Conservation (phyloP, 92 coral and sea anemone species). For the Epizoanthus illoricatus region DNA sequence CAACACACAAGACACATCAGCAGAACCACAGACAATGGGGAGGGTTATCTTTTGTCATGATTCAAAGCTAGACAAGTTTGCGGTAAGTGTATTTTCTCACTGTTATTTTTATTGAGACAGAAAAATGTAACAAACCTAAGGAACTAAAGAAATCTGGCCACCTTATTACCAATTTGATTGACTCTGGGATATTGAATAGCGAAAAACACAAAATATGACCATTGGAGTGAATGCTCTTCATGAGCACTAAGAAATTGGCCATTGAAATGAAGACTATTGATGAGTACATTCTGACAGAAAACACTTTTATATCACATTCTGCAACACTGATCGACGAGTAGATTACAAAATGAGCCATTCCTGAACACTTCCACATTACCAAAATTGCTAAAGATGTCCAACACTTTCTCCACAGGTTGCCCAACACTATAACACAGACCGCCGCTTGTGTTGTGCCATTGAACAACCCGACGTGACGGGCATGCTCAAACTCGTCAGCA, state of each 20-base stretch:
- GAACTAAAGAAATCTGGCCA: too few relatives aligned
- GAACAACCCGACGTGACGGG: constrained; percentile 79
- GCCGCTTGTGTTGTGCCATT: constrained; percentile 56
- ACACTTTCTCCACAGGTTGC: constrained; percentile 50
- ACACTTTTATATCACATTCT: too few relatives aligned
- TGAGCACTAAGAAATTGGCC: too few relatives aligned
- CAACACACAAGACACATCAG: neutral
- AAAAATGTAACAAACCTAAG: neutral
- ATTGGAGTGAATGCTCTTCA: too few relatives aligned
- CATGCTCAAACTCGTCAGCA: constrained; percentile 71
- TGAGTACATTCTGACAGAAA: too few relatives aligned
- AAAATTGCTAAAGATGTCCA: neutral
- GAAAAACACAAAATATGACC: too few relatives aligned
- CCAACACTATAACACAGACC: constrained; percentile 56
- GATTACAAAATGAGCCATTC: neutral
- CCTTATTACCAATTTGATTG: too few relatives aligned
- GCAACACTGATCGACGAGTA: neutral
- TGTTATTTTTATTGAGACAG: neutral
- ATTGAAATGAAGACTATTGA: too few relatives aligned
- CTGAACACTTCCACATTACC: neutral
- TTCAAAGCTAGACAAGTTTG: constrained; percentile 48
- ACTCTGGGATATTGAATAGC: too few relatives aligned
- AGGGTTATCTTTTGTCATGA: constrained; percentile 68
- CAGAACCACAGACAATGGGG: constrained; percentile 48
- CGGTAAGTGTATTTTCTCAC: constrained; percentile 35